Evolutionary conservation across 2,888 invertebrate genomes (phyloP).

Genomic region (Lagria hirta): DNA sequence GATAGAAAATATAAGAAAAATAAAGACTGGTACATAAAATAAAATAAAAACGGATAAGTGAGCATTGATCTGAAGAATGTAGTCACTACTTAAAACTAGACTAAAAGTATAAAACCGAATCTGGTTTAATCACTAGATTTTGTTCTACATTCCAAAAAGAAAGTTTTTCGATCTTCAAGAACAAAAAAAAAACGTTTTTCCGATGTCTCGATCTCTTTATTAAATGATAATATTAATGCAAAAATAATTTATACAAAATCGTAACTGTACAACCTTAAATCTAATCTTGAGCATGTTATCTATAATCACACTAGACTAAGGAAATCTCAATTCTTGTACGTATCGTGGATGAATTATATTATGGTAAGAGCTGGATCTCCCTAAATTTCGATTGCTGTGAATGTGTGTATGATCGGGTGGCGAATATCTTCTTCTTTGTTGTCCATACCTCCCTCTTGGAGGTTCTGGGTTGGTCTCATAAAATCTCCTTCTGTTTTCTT

Average conservation of each 20-base stretch:
- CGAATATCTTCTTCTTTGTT: slow-evolving; percentile 55
- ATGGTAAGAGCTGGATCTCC: slow-evolving; percentile 62
- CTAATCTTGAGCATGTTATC: slow-evolving; percentile 18
- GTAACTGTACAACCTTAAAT: slow-evolving; percentile 32
- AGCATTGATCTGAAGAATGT: too few species aligned
- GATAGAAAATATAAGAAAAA: too few species aligned
- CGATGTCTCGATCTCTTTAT: too few species aligned
- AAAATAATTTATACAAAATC: slow-evolving; percentile 36
- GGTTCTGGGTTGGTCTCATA: slow-evolving; percentile 44
- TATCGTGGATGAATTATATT: slow-evolving; percentile 66
- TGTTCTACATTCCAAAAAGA: not conserved
- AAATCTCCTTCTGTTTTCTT: slow-evolving; percentile 29
- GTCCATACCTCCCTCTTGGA: slow-evolving; percentile 53
- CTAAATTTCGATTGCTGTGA: slow-evolving; percentile 55
- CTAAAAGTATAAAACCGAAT: too few species aligned
- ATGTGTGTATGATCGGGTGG: slow-evolving; percentile 52
- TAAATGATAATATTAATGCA: slow-evolving; percentile 28
- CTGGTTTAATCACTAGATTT: too few species aligned
- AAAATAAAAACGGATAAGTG: too few species aligned
- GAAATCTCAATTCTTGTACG: slow-evolving; percentile 66
- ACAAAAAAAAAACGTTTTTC: too few species aligned
- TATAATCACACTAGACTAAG: slow-evolving; percentile 10
- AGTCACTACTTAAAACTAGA: too few species aligned
- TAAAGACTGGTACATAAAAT: too few species aligned
- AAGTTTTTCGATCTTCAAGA: too few species aligned